phyloP scores from a whole-genome alignment of 1,140 invertebrate species.

The Papilio helenus region DNA sequence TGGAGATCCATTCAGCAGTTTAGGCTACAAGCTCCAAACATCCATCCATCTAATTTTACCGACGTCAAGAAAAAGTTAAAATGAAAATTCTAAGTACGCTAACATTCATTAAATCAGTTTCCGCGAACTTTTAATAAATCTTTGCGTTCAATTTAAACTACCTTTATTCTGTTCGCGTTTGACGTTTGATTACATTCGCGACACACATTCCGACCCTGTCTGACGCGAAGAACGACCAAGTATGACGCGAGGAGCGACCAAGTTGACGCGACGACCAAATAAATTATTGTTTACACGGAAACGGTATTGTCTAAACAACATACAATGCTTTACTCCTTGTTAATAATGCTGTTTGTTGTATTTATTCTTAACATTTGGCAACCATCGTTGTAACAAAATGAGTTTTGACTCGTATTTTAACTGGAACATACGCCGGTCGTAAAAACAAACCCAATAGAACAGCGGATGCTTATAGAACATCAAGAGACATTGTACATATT shows the following conservation, averaged over 20 bases:
- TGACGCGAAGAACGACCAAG: not conserved
- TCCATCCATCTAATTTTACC: not conserved
- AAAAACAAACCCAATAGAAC: not conserved
- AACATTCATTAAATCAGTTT: not conserved
- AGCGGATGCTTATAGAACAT: not conserved
- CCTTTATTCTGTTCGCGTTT: slow-evolving; percentile 12
- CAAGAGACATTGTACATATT: slow-evolving; percentile 23
- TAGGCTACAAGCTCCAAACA: too few relatives aligned
- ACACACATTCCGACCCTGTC: not conserved
- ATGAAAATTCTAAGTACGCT: slow-evolving; percentile 7
- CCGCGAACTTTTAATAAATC: slow-evolving; percentile 24
- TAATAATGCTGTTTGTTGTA: not conserved
- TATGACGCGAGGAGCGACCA: not conserved
- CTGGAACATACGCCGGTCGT: not conserved
- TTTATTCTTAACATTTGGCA: not conserved
- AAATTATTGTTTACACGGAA: slow-evolving; percentile 12
- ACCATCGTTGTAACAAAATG: not conserved
- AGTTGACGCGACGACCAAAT: not conserved
- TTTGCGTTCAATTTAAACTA: not conserved
- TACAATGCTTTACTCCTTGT: not conserved
- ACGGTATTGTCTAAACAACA: not conserved
- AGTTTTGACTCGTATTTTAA: not conserved
- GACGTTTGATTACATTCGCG: slow-evolving; percentile 18
- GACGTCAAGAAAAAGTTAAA: not conserved
- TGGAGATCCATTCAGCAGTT: too few relatives aligned